Evolutionary conservation across 2,888 invertebrate genomes (phyloP).

Genomic region (Cheiracanthium punctorium): DNA sequence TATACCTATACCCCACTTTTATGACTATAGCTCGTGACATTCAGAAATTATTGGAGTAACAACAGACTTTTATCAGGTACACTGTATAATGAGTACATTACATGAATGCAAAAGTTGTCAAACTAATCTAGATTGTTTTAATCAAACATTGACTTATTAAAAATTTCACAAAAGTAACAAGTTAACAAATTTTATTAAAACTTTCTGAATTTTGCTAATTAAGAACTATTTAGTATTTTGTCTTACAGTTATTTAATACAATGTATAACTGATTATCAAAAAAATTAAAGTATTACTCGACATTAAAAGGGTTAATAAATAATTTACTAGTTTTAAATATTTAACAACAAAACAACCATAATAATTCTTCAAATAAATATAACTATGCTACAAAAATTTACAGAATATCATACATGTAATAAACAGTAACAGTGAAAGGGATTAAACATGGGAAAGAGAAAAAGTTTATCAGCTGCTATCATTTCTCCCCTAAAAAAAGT

Average conservation of each 20-base stretch:
- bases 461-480: no score
- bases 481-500: no score
- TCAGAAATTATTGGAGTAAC: no score
- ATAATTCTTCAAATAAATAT: neutral
- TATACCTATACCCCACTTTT: no score
- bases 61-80: no score
- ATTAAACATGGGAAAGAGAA: no score
- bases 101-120: no score
- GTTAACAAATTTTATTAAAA: neutral
- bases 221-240: slow-evolving; percentile 3
- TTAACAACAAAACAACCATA: neutral
- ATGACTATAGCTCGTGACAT: no score
- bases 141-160: no score
- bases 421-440: neutral
- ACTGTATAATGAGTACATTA: no score
- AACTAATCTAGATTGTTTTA: no score
- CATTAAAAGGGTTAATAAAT: neutral
- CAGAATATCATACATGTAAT: neutral
- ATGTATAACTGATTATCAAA: slow-evolving; percentile 1
- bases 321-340: neutral
- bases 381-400: neutral
- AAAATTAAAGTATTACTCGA: neutral
- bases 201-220: neutral
- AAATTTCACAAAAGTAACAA: no score
- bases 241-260: neutral